A percentile compares a stretch with the other conserved stretches of the same genome.
phyloP scores from a whole-genome alignment of 2,888 invertebrate species.

The Diarsia rubi region DNA sequence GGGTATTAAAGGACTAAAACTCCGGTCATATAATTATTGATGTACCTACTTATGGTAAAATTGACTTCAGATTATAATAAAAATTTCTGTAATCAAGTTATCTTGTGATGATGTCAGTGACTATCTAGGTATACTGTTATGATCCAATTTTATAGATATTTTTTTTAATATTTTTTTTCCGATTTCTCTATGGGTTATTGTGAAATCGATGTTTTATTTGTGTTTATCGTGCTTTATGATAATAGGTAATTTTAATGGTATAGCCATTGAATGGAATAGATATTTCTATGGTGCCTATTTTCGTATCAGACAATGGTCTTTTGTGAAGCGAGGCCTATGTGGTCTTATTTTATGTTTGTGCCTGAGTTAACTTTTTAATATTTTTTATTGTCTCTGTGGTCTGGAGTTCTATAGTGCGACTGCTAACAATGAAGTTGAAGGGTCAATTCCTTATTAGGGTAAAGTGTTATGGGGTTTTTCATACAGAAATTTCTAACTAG shows the following conservation, averaged over 20 bases:
- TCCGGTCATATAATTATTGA: too few relatives aligned
- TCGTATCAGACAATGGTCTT: constrained; percentile 4
- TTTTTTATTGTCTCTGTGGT: too few relatives aligned
- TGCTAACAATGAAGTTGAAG: too few relatives aligned
- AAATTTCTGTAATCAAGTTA: not conserved
- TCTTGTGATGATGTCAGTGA: constrained; percentile 16
- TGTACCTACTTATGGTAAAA: too few relatives aligned
- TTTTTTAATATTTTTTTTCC: constrained; percentile 10
- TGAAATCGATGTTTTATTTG: constrained; percentile 20
- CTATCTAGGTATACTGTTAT: not conserved
- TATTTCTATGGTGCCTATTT: constrained; percentile 14
- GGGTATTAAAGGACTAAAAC: too few relatives aligned
- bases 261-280: not conserved
- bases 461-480: too few relatives aligned
- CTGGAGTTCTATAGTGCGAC: too few relatives aligned
- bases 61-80: not conserved
- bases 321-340: not conserved
- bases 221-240: not conserved
- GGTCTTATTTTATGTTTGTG: not conserved
- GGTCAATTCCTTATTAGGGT: too few relatives aligned
- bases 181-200: constrained; percentile 9
- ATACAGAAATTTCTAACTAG: too few relatives aligned
- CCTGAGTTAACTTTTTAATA: not conserved
- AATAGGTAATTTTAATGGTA: constrained; percentile 17
- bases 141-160: not conserved